Conservation (phyloP, 2,797 vertebrate genomes). For the Sitta carolinensis region DNA sequence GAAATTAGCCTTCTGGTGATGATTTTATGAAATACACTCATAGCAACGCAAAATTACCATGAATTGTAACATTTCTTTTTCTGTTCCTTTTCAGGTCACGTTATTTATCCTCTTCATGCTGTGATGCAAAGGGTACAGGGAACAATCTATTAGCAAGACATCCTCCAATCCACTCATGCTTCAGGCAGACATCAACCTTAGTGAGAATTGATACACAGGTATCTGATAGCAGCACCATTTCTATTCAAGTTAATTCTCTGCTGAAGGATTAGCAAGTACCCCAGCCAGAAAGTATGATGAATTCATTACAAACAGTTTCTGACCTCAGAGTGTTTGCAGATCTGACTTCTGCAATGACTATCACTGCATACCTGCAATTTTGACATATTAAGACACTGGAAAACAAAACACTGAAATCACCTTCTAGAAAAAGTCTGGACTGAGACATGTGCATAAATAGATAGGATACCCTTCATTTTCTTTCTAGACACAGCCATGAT, state of each 20-base stretch:
- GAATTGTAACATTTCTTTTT: not conserved
- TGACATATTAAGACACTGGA: rapidly evolving
- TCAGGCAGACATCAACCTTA: not conserved
- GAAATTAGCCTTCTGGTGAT: not conserved
- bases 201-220: not conserved
- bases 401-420: not conserved
- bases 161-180: not conserved
- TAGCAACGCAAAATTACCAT: not conserved
- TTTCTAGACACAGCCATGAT: not conserved
- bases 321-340: not conserved
- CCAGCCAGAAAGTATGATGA: not conserved
- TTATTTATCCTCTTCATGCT: not conserved
- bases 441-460: not conserved
- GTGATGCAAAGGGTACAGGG: not conserved
- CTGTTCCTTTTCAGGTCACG: not conserved
- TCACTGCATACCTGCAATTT: not conserved
- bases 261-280: not conserved
- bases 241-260: not conserved
- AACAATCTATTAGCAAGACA: not conserved
- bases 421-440: not conserved
- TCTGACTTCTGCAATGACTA: not conserved
- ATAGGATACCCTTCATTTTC: not conserved
- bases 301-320: not conserved
- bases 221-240: not conserved
- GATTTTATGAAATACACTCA: not conserved